phyloP scores from a whole-genome alignment of 2,888 invertebrate genomes.

The Aricia artaxerxes region DNA sequence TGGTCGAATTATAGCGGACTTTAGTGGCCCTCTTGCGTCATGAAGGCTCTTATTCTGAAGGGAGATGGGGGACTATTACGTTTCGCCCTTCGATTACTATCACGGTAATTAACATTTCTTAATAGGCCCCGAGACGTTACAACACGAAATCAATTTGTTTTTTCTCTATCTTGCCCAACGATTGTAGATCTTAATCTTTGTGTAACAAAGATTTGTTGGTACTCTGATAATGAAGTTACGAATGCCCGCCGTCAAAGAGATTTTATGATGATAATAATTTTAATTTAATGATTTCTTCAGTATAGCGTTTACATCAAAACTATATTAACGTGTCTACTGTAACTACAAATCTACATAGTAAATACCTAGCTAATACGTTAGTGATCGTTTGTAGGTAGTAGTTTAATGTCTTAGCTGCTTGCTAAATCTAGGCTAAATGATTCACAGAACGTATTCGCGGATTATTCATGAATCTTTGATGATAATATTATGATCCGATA shows the following conservation, averaged over 20 bases:
- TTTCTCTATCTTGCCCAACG: conserved; percentile 18
- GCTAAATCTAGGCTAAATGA: background rate
- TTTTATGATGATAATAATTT: background rate
- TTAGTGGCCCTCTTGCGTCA: background rate
- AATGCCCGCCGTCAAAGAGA: background rate
- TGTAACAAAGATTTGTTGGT: conserved; percentile 1
- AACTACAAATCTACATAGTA: background rate
- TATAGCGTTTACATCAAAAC: background rate
- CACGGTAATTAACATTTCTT: conserved; percentile 32
- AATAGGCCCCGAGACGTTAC: conserved; percentile 20
- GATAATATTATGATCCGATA: background rate
- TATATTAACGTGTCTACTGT: background rate
- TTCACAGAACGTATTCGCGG: background rate
- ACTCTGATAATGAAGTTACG: background rate
- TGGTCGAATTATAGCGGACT: background rate
- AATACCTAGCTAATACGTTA: background rate
- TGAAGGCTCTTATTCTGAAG: background rate
- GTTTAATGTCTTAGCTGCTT: background rate
- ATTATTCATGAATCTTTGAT: background rate
- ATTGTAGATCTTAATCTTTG: conserved; percentile 16
- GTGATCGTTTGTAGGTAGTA: background rate
- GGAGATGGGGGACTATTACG: conserved; percentile 8
- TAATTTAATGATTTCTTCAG: background rate
- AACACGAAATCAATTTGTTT: conserved; percentile 17
- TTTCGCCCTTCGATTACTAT: conserved; percentile 31